These are phyloP conservation scores for Dolichotis patagonum DNA, from an alignment of 2,113 vertebrate genomes.

Conservation along the genomic window DNA sequence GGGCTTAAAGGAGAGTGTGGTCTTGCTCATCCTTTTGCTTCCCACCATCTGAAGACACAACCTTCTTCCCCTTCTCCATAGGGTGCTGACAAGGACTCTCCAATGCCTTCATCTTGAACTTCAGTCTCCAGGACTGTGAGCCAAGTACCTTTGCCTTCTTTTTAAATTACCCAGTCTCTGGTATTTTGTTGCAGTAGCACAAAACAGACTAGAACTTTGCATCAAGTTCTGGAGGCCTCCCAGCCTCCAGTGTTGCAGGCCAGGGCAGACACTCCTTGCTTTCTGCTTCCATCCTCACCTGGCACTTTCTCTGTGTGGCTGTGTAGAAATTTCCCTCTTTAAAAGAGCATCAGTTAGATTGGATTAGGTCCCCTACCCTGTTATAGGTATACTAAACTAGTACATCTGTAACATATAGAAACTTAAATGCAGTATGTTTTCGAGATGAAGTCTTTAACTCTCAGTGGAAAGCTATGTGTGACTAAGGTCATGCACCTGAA, in stretches of 20 bases:
- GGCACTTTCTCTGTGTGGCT: rapidly evolving
- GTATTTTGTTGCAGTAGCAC: neutral
- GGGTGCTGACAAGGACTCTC: neutral
- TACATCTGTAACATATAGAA: neutral
- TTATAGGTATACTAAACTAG: too few relatives aligned
- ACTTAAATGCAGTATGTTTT: neutral
- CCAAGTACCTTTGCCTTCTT: neutral
- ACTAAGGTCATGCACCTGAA: neutral
- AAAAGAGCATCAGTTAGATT: neutral
- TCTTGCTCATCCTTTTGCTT: neutral
- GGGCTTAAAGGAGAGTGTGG: neutral
- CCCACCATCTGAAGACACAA: neutral
- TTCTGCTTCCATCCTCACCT: neutral
- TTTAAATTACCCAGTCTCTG: neutral
- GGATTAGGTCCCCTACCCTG: neutral
- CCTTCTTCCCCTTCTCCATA: too few relatives aligned
- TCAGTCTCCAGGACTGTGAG: neutral
- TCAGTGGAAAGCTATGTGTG: neutral
- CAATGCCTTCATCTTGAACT: neutral
- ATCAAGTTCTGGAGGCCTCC: neutral
- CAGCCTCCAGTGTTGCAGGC: neutral
- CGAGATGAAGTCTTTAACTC: neutral
- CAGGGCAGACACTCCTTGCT: rapidly evolving
- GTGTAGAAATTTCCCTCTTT: neutral
- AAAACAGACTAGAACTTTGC: neutral